Base-by-base conservation (phyloP, 2,888 invertebrate species). In the Neocrepidodera transversa region DNA sequence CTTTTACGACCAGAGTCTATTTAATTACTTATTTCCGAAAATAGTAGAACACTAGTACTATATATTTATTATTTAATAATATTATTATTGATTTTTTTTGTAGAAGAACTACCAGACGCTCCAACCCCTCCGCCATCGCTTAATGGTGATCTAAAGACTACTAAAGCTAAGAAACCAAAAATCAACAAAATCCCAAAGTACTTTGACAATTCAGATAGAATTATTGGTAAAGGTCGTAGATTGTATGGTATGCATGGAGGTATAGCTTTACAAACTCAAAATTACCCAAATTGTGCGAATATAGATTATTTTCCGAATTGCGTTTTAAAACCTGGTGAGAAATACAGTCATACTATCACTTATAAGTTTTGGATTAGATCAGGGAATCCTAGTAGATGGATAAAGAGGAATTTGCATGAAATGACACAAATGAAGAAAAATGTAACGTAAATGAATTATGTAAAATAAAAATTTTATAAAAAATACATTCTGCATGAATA, bases 211-310 rank as follows among this genome's bases (percentile, higher is more conserved):
- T 13, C 52, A 11, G 36, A 66, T 10, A 49, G 71, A 64, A 71
- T 76, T 20, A 65, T 68, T 6, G 95, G 95, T 0, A 95, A 94
- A 77, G 80, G 81, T 4, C 88, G 88, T 0, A 50, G 48, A 20
- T 1, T 60, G 10, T 60, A 60, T 11, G 43, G 26, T 18, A 26
- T 26, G 26, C 45, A 45, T 16, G 45, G 45, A 0, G 92, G 89
- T 2, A 88, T 96, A 73, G 92, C 93, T 70, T 78, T 95, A 42
- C 93, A 94, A 82, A 91, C 95, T 0, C 95, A 96, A 79, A 92
- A 93, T 75, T 95, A 88, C 79, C 95, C 96, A 0, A 91, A 95
- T 78, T 90, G 94, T 1, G 82, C 92, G 1, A 91, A 94, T 78
- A 85, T 90, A 74, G 88, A 79, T 65, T 87, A 89, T 70, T 93